phyloP scores from a whole-genome alignment of 2,888 invertebrate genomes.

The Epinotia bilunana region DNA sequence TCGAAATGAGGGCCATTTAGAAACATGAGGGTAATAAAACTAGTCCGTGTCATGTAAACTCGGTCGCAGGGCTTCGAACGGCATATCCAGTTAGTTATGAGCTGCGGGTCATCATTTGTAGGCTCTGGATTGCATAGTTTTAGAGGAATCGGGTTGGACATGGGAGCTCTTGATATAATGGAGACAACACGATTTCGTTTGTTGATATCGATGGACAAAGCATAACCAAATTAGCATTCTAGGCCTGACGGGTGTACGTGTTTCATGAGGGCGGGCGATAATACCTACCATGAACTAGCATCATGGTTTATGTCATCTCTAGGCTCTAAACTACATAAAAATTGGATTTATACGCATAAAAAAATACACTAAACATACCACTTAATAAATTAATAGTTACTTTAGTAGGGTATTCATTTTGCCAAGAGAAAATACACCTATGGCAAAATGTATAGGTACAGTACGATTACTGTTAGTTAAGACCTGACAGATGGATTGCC shows the following conservation, averaged over 20 bases:
- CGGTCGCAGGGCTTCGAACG: slow-evolving; percentile 73
- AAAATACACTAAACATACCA: no score
- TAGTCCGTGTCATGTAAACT: slow-evolving; percentile 81
- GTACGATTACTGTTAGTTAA: no score
- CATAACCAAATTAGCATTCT: slow-evolving; percentile 77
- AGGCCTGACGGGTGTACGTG: slow-evolving; percentile 74
- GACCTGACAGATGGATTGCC: no score
- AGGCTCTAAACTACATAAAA: background rate
- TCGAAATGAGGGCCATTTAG: slow-evolving; percentile 83
- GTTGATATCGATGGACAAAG: slow-evolving; percentile 69
- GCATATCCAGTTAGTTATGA: slow-evolving; percentile 62
- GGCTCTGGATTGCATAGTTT: slow-evolving; percentile 48
- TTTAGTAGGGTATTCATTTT: no score
- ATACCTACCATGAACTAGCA: slow-evolving; percentile 55
- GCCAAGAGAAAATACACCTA: no score
- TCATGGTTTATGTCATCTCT: slow-evolving; percentile 66
- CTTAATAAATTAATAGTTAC: no score
- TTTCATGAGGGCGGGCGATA: slow-evolving; percentile 65
- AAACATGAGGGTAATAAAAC: slow-evolving; percentile 85
- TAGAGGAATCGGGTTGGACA: slow-evolving; percentile 53
- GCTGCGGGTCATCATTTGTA: slow-evolving; percentile 58
- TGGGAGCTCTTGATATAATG: slow-evolving; percentile 60
- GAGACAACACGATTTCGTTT: slow-evolving; percentile 58
- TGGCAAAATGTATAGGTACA: no score
- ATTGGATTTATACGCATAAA: no score